phyloP scores from a whole-genome alignment of 2,797 vertebrate species.

The Chromobotia macracanthus region DNA sequence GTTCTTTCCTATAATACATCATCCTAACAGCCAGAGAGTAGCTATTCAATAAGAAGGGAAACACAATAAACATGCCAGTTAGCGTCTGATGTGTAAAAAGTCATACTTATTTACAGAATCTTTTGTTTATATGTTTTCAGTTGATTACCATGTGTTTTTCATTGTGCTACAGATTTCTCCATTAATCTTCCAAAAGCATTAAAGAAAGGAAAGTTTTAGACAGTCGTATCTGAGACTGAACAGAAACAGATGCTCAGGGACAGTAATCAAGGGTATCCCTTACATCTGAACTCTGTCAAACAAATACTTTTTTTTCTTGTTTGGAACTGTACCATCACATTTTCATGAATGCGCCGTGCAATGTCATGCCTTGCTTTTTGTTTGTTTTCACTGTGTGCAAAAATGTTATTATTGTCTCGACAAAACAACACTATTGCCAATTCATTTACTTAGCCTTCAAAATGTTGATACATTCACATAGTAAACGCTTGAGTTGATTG shows the following conservation, averaged over 20 bases:
- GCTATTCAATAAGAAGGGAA: slow-evolving; percentile 1
- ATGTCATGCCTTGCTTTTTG: slow-evolving; percentile 18
- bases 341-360: slow-evolving; percentile 5
- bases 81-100: slow-evolving; percentile 1
- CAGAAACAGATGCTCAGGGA: slow-evolving; percentile 42
- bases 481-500: slow-evolving; percentile 14
- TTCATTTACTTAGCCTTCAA: slow-evolving; percentile 28
- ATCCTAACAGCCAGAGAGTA: slow-evolving; percentile 5
- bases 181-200: slow-evolving; percentile 30
- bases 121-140: slow-evolving; percentile 22
- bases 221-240: slow-evolving; percentile 43
- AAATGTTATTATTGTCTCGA: slow-evolving; percentile 6
- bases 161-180: slow-evolving; percentile 7
- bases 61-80: slow-evolving; percentile 3
- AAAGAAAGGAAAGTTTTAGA: slow-evolving; percentile 31
- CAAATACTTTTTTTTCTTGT: slow-evolving; percentile 7
- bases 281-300: slow-evolving; percentile 24
- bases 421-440: slow-evolving; percentile 25
- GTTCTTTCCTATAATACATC: not conserved
- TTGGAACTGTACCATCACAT: slow-evolving; percentile 39
- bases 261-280: slow-evolving; percentile 29
- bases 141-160: slow-evolving; percentile 43
- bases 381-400: slow-evolving; percentile 34
- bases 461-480: slow-evolving; percentile 18
- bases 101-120: not conserved